These are phyloP conservation scores for Trichogramma evanescens DNA, from an alignment of 2,888 invertebrate species.

Conservation along the genomic window DNA sequence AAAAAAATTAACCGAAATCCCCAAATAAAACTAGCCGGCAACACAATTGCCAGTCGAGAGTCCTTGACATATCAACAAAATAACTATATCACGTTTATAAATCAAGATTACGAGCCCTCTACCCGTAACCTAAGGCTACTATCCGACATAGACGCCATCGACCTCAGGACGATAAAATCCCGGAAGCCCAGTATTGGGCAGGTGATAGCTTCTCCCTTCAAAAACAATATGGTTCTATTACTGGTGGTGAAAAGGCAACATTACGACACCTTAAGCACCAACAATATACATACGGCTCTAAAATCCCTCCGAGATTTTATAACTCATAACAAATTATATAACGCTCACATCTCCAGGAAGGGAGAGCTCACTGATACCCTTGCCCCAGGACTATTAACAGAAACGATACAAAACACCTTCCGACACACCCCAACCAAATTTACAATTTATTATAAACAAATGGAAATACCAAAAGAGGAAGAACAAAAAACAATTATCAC, in stretches of 20 bases:
- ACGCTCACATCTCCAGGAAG: constrained; percentile 8
- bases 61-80: constrained; percentile 2
- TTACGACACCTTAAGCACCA: neutral
- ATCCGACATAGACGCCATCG: constrained; percentile 10
- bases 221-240: constrained; percentile 1
- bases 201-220: constrained; percentile 2
- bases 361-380: constrained; percentile 10
- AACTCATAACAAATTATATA: neutral
- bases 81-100: constrained; percentile 6
- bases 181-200: constrained; percentile 6
- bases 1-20: no score
- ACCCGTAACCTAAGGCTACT: constrained; percentile 1
- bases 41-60: neutral
- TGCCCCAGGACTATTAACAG: neutral
- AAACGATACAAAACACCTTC: constrained; percentile 4
- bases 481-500: constrained; percentile 13
- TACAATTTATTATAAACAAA: constrained; percentile 9
- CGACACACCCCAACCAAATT: neutral
- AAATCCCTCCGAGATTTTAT: neutral
- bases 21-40: no score
- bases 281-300: neutral
- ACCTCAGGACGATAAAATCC: neutral
- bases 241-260: constrained; percentile 8
- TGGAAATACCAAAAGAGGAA: neutral
- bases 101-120: constrained; percentile 2